Base-by-base conservation (phyloP, 2,888 invertebrate species). In the Microplitis deprimator region DNA sequence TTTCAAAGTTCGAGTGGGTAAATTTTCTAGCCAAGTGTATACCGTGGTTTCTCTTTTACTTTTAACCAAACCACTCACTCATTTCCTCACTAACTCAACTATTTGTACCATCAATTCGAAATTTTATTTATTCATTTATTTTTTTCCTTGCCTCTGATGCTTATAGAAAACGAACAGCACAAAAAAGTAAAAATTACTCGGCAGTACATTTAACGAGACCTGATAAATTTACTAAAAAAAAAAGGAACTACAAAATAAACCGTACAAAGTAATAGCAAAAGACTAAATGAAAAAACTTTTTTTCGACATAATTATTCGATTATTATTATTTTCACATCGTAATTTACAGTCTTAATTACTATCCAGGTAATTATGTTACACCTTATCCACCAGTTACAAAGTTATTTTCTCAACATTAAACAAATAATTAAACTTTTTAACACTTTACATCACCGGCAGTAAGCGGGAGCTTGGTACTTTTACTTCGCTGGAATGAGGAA, bases 81-180 rank as follows among this genome's bases (percentile, higher is more conserved):
- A 50, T 8, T 50, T 13, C 50, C 50, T 50, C 50, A 50, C 10
- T 50, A 8, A 8, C 50, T 50, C 50, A 50, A 50, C 50, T 50
- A 50, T 50, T 50, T 50, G 50, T 50, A 50, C 13, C 50, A 50
- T 50, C 50, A 50, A 50, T 50, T 50, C 13, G 50, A 13, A 13
- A 13, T 50, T 50, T 50, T 41, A 72, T 62, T 72, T 72, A 40
- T 40, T 72, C 62, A 40, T 72, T 41, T 62, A 40, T 39, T 50
- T 50, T 50, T 50, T 13, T 50, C 13, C 50, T 4, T 29, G 50
- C 50, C 50, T 50, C 50, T 50, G 50, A 50, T 62, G 64, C 40
- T 40, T 69, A 17, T 72, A 5, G 8, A 61, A 61, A n/a, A 8
- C 20, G 39, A 70, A 20, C 20, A 29, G 13, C 8, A 50, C 6